Percentiles rank a stretch among this genome's conserved stretches.
Conservation (phyloP, 2,888 invertebrate species). For the Tachina fera region DNA sequence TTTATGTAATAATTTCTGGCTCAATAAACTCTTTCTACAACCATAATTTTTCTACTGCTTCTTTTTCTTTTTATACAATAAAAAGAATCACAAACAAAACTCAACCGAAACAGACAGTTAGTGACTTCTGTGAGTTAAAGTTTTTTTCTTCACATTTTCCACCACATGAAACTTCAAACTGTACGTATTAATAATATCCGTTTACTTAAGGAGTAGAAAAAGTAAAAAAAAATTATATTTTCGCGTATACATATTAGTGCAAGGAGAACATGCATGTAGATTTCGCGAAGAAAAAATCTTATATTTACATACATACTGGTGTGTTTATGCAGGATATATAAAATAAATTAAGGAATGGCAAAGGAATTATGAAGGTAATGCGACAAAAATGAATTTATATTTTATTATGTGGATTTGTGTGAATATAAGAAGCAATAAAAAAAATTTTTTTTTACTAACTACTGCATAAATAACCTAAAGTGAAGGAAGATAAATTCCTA, state of each 20-base stretch:
- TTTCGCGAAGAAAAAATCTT: constrained; percentile 24
- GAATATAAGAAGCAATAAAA: constrained; percentile 38
- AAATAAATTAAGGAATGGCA: constrained; percentile 79
- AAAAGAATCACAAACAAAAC: constrained; percentile 34
- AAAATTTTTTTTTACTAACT: constrained; percentile 77
- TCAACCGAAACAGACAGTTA: constrained; percentile 58
- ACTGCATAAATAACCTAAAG: constrained; percentile 80
- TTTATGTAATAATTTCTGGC: constrained; percentile 63
- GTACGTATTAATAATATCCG: constrained; percentile 81
- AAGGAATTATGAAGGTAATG: constrained; percentile 78
- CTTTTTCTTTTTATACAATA: background rate
- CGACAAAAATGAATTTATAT: constrained; percentile 78
- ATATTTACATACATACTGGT: background rate
- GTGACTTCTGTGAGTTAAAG: constrained; percentile 24
- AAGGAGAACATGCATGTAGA: constrained; percentile 65
- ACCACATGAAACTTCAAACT: constrained; percentile 72
- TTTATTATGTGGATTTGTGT: constrained; percentile 62
- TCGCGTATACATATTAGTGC: constrained; percentile 44
- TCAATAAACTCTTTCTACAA: constrained; percentile 66
- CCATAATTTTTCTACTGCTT: background rate
- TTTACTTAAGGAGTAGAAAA: constrained; percentile 67
- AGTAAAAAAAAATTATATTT: constrained; percentile 9
- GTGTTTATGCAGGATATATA: constrained; percentile 73
- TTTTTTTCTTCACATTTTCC: constrained; percentile 20
- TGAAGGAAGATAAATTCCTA: constrained; percentile 53